Percentiles rank a stretch among this genome's conserved stretches.
Evolutionary conservation across 2,113 vertebrate genomes (phyloP).

Genomic region (Rhegmatorhina hoffmannsi): DNA sequence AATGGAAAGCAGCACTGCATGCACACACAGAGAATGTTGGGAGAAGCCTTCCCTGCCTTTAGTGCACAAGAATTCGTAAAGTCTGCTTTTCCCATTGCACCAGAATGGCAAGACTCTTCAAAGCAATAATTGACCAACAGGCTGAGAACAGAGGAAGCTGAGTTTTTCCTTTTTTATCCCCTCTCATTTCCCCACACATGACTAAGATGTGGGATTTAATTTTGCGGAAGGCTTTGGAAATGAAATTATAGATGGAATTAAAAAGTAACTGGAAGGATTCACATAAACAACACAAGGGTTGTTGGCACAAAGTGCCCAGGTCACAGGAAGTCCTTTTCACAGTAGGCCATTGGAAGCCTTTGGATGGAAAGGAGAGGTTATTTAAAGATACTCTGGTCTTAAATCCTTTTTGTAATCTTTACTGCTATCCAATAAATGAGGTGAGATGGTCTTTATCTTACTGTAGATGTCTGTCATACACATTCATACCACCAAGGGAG

Average conservation of each 20-base stretch:
- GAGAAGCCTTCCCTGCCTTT: not conserved
- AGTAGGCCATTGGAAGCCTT: not conserved
- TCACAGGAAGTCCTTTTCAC: not conserved
- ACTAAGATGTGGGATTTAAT: not conserved
- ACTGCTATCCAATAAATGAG: not conserved
- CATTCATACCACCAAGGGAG: not conserved
- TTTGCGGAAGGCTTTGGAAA: not conserved
- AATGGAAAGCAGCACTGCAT: not conserved
- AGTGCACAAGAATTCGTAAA: not conserved
- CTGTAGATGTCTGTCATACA: not conserved
- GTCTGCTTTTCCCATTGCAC: not conserved
- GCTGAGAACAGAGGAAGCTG: not conserved
- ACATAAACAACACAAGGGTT: not conserved
- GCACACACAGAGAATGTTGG: not conserved
- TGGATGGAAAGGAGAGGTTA: not conserved
- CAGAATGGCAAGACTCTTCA: not conserved
- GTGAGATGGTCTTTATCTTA: not conserved
- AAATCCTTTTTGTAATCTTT: not conserved
- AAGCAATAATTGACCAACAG: not conserved
- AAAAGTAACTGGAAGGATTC: not conserved
- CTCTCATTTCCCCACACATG: not conserved
- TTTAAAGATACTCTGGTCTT: not conserved
- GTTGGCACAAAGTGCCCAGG: not conserved
- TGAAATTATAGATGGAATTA: not conserved
- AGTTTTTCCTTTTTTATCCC: not conserved